Evolutionary conservation across 1,140 invertebrate species (phyloP).

Genomic region (Drosophila trapezifrons): DNA sequence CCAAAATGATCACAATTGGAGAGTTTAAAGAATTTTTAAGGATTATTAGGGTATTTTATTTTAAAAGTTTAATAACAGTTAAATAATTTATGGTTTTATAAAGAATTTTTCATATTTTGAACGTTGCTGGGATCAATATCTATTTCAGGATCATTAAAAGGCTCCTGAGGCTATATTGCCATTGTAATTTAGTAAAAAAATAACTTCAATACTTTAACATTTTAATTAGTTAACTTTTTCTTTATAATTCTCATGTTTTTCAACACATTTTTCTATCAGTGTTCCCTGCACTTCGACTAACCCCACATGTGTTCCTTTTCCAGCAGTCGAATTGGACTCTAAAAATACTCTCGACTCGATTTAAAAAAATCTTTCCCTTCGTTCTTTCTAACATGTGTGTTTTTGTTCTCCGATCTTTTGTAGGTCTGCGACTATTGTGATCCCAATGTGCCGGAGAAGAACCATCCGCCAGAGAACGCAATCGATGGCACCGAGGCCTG

Average conservation of each 20-base stretch:
- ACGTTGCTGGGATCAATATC: no score
- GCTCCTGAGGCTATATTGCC: no score
- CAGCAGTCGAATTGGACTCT: conserved; percentile 54
- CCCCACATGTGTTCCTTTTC: conserved; percentile 54
- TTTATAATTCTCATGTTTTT: no score
- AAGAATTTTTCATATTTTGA: background rate
- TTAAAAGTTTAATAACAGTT: no score
- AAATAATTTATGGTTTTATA: background rate
- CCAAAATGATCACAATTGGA: background rate
- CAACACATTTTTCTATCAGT: conserved; percentile 14
- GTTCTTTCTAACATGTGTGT: conserved; percentile 44
- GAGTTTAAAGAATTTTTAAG: background rate
- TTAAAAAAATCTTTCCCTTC: conserved; percentile 8
- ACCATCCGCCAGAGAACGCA: conserved; percentile 95
- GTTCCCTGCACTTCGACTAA: conserved; percentile 32
- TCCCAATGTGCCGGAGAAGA: conserved; percentile 88
- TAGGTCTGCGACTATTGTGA: conserved; percentile 98
- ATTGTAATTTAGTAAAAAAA: no score
- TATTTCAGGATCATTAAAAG: background rate
- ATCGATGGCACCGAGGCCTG: conserved; percentile 97
- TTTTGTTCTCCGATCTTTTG: conserved; percentile 9
- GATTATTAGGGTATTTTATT: background rate
- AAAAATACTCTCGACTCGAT: conserved; percentile 60
- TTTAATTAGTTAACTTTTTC: no score
- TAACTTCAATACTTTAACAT: no score